Conservation (phyloP, 2,113 vertebrate species). For the Platichthys flesus region DNA sequence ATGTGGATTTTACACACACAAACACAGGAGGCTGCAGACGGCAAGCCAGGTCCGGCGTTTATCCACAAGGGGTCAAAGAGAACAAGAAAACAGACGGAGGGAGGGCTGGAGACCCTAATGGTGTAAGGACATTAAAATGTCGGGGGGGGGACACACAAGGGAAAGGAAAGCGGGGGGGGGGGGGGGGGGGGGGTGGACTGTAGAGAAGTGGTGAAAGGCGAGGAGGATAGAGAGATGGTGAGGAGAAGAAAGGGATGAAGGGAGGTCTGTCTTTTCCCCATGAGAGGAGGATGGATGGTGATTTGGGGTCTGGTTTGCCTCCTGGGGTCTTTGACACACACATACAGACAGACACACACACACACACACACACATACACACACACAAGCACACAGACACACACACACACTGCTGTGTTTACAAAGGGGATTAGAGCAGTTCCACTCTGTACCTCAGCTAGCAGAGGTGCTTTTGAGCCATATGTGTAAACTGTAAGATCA, state of each 20-base stretch:
- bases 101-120: conserved; percentile 16
- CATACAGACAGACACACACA: conserved; percentile 13
- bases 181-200: no score
- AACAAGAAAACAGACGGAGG: conserved; percentile 40
- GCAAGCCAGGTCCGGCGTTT: conserved; percentile 15
- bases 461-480: conserved; percentile 43
- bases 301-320: conserved; percentile 67
- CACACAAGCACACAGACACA: conserved; percentile 7
- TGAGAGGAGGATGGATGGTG: conserved; percentile 48
- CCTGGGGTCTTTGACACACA: conserved; percentile 50
- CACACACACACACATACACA: neutral
- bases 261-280: conserved; percentile 40
- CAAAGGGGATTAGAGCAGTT: conserved; percentile 67
- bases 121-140: conserved; percentile 27
- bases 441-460: conserved; percentile 61
- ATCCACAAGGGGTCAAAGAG: conserved; percentile 28
- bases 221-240: conserved; percentile 22
- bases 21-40: conserved; percentile 20
- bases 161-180: neutral
- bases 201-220: conserved; percentile 12
- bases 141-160: neutral
- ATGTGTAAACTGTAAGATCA: conserved; percentile 66
- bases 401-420: conserved; percentile 61
- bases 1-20: conserved; percentile 24
- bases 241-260: conserved; percentile 29